phyloP scores from a whole-genome alignment of 1,140 invertebrate genomes.

The Drosophila sulfurigaster region DNA sequence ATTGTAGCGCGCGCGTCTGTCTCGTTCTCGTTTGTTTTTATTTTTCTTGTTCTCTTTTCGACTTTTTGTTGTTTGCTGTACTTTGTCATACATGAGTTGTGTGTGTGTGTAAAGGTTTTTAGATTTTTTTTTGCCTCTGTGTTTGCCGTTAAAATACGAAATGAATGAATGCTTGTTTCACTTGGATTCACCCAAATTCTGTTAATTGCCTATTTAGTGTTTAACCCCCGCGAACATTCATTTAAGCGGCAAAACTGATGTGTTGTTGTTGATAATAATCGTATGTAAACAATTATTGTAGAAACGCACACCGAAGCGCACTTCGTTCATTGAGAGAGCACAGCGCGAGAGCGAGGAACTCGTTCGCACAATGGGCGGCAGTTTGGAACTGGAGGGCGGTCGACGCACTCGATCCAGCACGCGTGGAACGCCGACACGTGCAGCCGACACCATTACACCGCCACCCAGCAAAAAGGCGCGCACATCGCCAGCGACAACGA shows the following conservation, averaged over 20 bases:
- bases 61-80: constrained; percentile 83
- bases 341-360: constrained; percentile 82
- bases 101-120: background rate
- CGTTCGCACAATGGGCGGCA: constrained; percentile 80
- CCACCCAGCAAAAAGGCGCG: constrained; percentile 81
- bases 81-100: constrained; percentile 63
- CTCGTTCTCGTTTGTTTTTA: constrained; percentile 76
- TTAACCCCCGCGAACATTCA: background rate
- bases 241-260: constrained; percentile 5
- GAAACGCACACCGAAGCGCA: constrained; percentile 81
- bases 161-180: constrained; percentile 21
- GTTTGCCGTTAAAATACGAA: constrained; percentile 40
- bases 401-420: constrained; percentile 79
- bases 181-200: constrained; percentile 15
- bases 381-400: constrained; percentile 73
- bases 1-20: constrained; percentile 66
- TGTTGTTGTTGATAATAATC: constrained; percentile 8
- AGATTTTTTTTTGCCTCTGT: constrained; percentile 11
- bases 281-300: constrained; percentile 49
- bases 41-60: constrained; percentile 79
- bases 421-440: constrained; percentile 72
- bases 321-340: constrained; percentile 75
- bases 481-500: constrained; percentile 64
- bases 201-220: background rate
- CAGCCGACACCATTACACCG: constrained; percentile 63